Conservation (phyloP, 37 sponge, comb jelly and placozoan genomes). For the Tethya wilhelma region DNA sequence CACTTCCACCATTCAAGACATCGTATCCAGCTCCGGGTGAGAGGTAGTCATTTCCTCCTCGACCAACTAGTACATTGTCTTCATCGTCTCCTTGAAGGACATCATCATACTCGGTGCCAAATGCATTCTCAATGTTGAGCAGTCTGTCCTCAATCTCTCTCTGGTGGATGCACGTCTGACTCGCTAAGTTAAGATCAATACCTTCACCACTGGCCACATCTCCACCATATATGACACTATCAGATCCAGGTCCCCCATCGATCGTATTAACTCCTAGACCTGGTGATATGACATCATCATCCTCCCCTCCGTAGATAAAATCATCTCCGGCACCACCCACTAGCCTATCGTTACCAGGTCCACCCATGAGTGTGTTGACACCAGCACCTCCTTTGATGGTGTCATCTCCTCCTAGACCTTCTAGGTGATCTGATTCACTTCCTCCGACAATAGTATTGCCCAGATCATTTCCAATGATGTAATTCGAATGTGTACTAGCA, state of each 20-base stretch:
- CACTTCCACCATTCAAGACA: conserved; percentile 26
- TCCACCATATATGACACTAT: conserved; percentile 20
- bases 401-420: conserved; percentile 24
- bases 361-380: conserved; percentile 13
- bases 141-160: neutral
- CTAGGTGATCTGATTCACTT: neutral
- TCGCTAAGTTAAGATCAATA: conserved; percentile 7
- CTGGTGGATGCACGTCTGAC: neutral
- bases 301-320: conserved; percentile 14
- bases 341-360: conserved; percentile 22
- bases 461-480: neutral
- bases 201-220: neutral
- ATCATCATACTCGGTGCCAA: conserved; percentile 39
- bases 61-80: conserved; percentile 28
- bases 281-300: conserved; percentile 24
- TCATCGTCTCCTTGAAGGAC: conserved; percentile 9
- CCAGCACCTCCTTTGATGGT: conserved; percentile 8
- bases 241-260: conserved; percentile 29
- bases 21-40: conserved; percentile 24
- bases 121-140: conserved; percentile 3
- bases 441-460: neutral
- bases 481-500: too few relatives aligned
- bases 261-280: conserved; percentile 13
- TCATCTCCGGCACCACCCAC: conserved; percentile 39
- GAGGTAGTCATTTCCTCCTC: conserved; percentile 29